phyloP scores from a whole-genome alignment of 2,113 vertebrate species.

The Bos taurus region DNA sequence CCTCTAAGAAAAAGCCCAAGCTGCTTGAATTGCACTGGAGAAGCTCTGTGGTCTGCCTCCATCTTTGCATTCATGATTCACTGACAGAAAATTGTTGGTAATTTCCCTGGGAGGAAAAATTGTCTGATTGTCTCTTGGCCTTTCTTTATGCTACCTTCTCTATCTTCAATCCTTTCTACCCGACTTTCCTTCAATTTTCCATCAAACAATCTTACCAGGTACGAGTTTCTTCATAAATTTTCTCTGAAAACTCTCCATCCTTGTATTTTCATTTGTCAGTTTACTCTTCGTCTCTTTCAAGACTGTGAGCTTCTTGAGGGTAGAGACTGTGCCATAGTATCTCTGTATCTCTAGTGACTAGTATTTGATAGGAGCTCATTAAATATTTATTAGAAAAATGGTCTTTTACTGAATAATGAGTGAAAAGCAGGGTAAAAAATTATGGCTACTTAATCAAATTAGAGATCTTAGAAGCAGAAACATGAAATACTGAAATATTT shows the following conservation, averaged over 20 bases:
- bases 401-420: not conserved
- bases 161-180: not conserved
- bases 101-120: not conserved
- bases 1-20: not conserved
- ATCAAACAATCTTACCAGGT: not conserved
- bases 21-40: not conserved
- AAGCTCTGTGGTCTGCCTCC: accelerated
- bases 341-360: not conserved
- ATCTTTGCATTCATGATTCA: not conserved
- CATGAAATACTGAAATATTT: not conserved
- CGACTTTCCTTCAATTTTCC: not conserved
- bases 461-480: not conserved
- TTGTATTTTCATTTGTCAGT: not conserved
- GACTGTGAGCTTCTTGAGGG: not conserved
- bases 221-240: not conserved
- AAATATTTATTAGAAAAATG: not conserved
- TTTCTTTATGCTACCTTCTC: not conserved
- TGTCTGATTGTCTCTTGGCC: not conserved
- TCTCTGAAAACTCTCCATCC: not conserved
- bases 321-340: not conserved
- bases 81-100: not conserved
- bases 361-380: not conserved
- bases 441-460: not conserved
- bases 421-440: not conserved
- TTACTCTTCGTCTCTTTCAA: not conserved